Percentiles rank a stretch among this genome's conserved stretches.
Conservation (phyloP, 2,113 vertebrate genomes). For the Lepus americanus region DNA sequence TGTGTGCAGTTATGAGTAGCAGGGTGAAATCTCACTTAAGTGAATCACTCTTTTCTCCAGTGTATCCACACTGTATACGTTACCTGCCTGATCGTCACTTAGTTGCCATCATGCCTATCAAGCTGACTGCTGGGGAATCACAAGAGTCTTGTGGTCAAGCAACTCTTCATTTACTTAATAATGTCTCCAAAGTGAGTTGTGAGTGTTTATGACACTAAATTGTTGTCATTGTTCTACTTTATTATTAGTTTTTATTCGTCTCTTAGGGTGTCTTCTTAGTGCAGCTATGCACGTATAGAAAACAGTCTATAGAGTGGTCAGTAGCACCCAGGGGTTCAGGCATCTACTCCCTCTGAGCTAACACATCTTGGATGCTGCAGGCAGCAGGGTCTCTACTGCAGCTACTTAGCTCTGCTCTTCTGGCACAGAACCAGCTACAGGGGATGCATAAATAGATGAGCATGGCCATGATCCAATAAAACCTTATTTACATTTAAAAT, state of each 20-base stretch:
- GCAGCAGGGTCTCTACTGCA: background rate
- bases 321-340: background rate
- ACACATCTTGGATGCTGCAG: too few species aligned
- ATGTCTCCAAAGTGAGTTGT: background rate
- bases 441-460: background rate
- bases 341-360: background rate
- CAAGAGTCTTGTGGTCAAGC: background rate
- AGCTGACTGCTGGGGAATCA: too few species aligned
- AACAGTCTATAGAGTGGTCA: too few species aligned
- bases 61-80: too few species aligned
- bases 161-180: background rate
- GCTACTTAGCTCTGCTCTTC: background rate
- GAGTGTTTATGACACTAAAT: background rate
- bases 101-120: background rate
- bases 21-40: too few species aligned
- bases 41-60: background rate
- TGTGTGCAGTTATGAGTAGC: background rate
- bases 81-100: background rate
- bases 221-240: background rate
- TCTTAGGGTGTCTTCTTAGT: background rate
- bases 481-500: constrained; percentile 11
- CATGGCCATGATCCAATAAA: background rate
- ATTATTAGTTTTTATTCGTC: background rate
- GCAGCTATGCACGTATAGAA: too few species aligned
- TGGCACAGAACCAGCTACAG: background rate